These are phyloP conservation scores for Plemyria rubiginata DNA, from an alignment of 2,888 invertebrate genomes.

Conservation along the genomic window DNA sequence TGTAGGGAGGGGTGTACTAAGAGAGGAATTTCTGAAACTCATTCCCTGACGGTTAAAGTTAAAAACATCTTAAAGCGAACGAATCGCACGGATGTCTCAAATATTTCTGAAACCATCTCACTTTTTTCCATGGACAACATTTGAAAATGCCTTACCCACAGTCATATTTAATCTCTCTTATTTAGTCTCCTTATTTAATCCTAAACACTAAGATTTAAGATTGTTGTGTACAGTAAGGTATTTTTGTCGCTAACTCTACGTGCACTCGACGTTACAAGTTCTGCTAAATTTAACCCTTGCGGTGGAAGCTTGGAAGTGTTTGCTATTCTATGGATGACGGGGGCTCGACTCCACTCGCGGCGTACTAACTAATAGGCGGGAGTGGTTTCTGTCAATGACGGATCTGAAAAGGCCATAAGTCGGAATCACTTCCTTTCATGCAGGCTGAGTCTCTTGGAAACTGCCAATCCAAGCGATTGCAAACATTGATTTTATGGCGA, in stretches of 20 bases:
- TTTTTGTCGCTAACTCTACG: background rate
- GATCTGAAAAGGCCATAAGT: conserved; percentile 4
- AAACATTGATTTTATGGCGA: conserved; percentile 5
- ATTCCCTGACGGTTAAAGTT: too few relatives aligned
- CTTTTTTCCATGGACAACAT: background rate
- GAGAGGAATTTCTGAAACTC: too few relatives aligned
- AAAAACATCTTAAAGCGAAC: too few relatives aligned
- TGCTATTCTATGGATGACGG: conserved; percentile 12
- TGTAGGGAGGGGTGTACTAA: too few relatives aligned
- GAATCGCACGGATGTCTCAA: too few relatives aligned
- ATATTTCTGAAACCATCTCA: too few relatives aligned
- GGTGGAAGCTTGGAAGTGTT: background rate
- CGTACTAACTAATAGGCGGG: conserved; percentile 17
- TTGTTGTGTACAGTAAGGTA: background rate
- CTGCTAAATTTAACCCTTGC: conserved; percentile 49
- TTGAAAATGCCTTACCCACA: background rate
- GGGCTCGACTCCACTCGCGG: conserved; percentile 18
- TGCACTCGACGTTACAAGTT: conserved; percentile 36
- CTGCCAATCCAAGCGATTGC: conserved; percentile 4
- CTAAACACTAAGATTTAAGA: too few relatives aligned
- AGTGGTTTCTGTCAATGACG: conserved; percentile 16
- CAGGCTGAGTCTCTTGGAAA: conserved; percentile 4
- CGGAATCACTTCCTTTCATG: conserved; percentile 4
- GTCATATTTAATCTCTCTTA: too few relatives aligned
- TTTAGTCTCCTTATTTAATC: too few relatives aligned